Percentiles rank a stretch among this genome's conserved stretches.
Evolutionary conservation across 2,113 vertebrate species (phyloP).

Genomic region (Ameiurus melas): DNA sequence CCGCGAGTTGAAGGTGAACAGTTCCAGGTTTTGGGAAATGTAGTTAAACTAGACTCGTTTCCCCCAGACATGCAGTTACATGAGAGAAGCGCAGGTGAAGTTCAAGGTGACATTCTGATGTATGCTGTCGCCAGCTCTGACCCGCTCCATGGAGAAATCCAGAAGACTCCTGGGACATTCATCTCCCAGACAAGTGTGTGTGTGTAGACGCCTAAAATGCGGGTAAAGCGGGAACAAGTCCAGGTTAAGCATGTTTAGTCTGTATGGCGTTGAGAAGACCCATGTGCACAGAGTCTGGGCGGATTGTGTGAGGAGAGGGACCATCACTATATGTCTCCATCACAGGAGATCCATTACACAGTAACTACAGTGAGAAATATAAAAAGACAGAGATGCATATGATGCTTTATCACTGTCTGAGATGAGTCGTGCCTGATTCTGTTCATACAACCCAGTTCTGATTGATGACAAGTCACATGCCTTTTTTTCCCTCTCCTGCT

Average conservation of each 20-base stretch:
- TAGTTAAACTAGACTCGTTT: neutral
- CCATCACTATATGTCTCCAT: conserved; percentile 34
- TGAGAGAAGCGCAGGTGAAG: conserved; percentile 7
- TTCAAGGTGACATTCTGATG: conserved; percentile 23
- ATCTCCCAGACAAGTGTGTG: conserved; percentile 45
- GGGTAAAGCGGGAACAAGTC: conserved; percentile 65
- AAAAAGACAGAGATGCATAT: neutral
- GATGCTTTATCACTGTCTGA: neutral
- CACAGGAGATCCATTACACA: conserved; percentile 31
- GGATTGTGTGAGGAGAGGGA: conserved; percentile 41
- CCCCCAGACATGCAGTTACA: neutral
- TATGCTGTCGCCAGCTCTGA: conserved; percentile 4
- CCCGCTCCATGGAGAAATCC: neutral
- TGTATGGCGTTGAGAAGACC: conserved; percentile 68
- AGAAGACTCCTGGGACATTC: conserved; percentile 35
- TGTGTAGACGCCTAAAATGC: conserved; percentile 61
- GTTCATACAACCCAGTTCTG: neutral
- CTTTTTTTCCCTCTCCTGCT: neutral
- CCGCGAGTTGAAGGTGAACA: conserved; percentile 7
- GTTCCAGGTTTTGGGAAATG: neutral
- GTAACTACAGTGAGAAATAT: conserved; percentile 42
- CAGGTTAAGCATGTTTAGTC: conserved; percentile 74
- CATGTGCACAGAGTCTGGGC: conserved; percentile 58
- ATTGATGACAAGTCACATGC: conserved; percentile 21
- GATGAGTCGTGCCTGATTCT: neutral